Percentiles rank a stretch among this genome's conserved stretches.
Conservation (phyloP, 2,113 vertebrate species). For the Rhinoderma darwinii region DNA sequence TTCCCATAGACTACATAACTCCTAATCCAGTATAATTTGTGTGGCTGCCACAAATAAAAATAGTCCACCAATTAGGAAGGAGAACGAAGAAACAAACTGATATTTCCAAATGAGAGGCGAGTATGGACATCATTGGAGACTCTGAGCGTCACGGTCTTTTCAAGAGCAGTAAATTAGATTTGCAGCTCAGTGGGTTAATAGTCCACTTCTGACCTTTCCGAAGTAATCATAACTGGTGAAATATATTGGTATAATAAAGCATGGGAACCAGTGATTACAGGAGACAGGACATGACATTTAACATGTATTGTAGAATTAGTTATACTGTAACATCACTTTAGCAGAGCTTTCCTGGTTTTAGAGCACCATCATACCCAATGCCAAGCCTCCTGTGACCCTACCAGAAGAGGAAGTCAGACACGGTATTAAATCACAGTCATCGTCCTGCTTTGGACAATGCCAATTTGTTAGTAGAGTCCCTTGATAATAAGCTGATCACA, state of each 20-base stretch:
- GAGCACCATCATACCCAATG: not conserved
- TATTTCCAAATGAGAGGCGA: not conserved
- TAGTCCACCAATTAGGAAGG: not conserved
- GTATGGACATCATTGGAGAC: not conserved
- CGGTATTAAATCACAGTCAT: not conserved
- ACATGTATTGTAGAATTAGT: not conserved
- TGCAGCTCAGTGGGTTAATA: not conserved
- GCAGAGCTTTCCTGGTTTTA: not conserved
- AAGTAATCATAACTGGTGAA: not conserved
- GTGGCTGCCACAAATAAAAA: not conserved
- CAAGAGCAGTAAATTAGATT: not conserved
- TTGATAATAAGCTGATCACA: no score
- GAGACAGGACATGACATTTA: conserved; percentile 7
- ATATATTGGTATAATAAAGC: conserved; percentile 39
- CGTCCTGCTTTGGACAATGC: no score
- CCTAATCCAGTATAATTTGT: not conserved
- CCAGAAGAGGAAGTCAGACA: not conserved
- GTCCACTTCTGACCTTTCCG: conserved; percentile 15
- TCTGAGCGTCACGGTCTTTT: not conserved
- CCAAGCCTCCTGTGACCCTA: not conserved
- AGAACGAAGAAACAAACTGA: not conserved
- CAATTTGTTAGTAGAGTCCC: no score
- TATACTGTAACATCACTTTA: not conserved
- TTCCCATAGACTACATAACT: conserved; percentile 10
- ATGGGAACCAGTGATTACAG: not conserved